Evolutionary conservation across 2,888 invertebrate genomes (phyloP), one percentile per base, ranked within the genome.

Genomic region (Petrolisthes manimaculis): DNA sequence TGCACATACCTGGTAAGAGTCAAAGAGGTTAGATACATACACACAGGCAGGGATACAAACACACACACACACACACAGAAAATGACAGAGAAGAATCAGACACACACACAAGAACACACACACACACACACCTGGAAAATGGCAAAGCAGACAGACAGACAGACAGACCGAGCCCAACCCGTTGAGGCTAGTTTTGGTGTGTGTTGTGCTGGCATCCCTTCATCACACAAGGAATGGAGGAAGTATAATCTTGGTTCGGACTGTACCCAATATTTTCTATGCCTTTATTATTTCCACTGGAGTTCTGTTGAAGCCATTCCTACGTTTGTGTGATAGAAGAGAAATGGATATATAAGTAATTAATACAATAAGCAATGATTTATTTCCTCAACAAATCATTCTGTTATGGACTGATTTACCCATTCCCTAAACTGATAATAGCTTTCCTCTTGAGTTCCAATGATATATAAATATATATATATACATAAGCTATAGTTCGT

Each of bases 401-500:
- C 61, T 61, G 12, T 12, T 71, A 6, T 6, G 1, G n/a, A 71
- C 21, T 71, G 71, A n/a, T 71, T 71, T 71, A n/a, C 21, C 71
- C 71, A 9, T 71, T 71, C 21, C 71, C 21, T 71, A n/a, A 71
- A 21, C n/a, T 12, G 21, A 71, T n/a, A 12, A 71, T 71, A 71
- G 71, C n/a, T 71, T 71, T n/a, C 71, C 18, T n/a, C 21, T n/a
- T 71, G 6, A 71, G 71, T 71, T 71, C 71, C n/a, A 21, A 71
- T 12, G 71, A 71, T 71, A 71, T 71, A 71, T 71, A 71, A 71
- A 71, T 71, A 71, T 71, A 71, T 71, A 71, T 71, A 71, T 71
- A 71, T 71, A 71, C 71, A 71, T 71, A 71, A 71, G 71, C 71
- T 71, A 71, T 71, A 71, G 71, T 71, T 71, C n/a, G 71, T 71